Conservation (phyloP, 2,113 vertebrate species). For the Oryctolagus cuniculus region DNA sequence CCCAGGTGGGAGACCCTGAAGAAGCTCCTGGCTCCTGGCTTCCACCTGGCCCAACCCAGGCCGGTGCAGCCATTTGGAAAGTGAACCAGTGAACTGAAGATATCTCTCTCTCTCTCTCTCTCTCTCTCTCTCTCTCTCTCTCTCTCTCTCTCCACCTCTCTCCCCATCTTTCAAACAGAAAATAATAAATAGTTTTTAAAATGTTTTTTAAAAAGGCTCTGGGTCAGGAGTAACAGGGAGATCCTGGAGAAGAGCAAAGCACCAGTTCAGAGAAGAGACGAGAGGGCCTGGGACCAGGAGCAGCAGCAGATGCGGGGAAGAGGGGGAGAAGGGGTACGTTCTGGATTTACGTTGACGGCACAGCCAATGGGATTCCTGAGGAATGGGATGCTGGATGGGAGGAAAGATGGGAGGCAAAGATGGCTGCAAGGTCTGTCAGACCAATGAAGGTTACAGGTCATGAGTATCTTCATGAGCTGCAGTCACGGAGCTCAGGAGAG, state of each 20-base stretch:
- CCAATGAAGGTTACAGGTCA: not conserved
- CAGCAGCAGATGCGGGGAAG: accelerated
- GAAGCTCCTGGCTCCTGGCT: too few relatives aligned
- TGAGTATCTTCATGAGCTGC: not conserved
- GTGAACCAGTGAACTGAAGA: too few relatives aligned
- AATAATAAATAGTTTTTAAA: not conserved
- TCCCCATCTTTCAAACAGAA: too few relatives aligned
- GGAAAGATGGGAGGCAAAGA: not conserved
- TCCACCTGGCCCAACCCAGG: too few relatives aligned
- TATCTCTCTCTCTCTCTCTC: too few relatives aligned
- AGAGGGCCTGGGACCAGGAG: accelerated
- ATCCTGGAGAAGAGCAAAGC: not conserved
- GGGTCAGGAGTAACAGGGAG: not conserved
- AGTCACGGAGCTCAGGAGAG: not conserved
- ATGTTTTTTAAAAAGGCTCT: not conserved
- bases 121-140: too few relatives aligned
- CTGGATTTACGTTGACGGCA: not conserved
- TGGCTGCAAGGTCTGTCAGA: not conserved
- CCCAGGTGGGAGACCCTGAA: too few relatives aligned
- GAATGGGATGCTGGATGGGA: not conserved
- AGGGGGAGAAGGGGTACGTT: not conserved
- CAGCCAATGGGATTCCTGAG: not conserved
- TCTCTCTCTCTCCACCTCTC: too few relatives aligned
- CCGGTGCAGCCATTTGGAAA: too few relatives aligned
- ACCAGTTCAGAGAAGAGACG: not conserved